Percentiles rank a stretch among this genome's conserved stretches.
These are phyloP conservation scores for Crossoptilon crossoptilon DNA, from an alignment of 2,797 vertebrate species.

Conservation along the genomic window DNA sequence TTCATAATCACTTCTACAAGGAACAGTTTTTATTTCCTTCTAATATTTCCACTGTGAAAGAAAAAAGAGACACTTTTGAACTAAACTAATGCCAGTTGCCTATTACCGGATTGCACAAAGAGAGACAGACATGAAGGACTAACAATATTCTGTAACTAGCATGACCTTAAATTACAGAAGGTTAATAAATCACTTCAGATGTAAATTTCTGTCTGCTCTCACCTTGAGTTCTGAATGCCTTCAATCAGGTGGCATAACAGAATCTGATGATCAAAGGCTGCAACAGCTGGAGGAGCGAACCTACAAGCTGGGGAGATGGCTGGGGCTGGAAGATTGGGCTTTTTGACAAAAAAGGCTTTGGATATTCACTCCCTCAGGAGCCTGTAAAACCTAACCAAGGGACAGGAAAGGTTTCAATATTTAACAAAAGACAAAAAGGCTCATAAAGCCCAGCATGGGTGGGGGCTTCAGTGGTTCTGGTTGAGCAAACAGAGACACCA, in stretches of 20 bases:
- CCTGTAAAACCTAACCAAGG: not conserved
- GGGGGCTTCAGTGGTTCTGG: not conserved
- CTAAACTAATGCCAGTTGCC: not conserved
- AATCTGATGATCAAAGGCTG: slow-evolving; percentile 55
- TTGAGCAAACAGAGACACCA: not conserved
- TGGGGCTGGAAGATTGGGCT: slow-evolving; percentile 13
- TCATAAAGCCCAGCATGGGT: not conserved
- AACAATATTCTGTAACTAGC: slow-evolving; percentile 40
- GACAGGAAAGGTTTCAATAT: not conserved
- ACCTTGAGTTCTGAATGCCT: slow-evolving; percentile 57
- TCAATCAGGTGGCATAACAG: slow-evolving; percentile 61
- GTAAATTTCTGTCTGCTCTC: slow-evolving; percentile 47
- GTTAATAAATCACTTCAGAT: slow-evolving; percentile 71
- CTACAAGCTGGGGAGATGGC: slow-evolving; percentile 9
- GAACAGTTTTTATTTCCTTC: slow-evolving; percentile 5
- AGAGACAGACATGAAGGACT: slow-evolving; percentile 28
- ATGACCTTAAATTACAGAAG: slow-evolving; percentile 50
- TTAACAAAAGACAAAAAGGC: not conserved
- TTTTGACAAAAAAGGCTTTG: not conserved
- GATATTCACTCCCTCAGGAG: slow-evolving; percentile 24
- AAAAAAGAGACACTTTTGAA: not conserved
- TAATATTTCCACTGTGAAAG: slow-evolving; percentile 31
- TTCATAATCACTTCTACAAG: not conserved
- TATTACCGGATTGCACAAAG: slow-evolving; percentile 8
- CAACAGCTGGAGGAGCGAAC: not conserved